phyloP scores from a whole-genome alignment of 2,797 vertebrate species.

The Danio tinwini region DNA sequence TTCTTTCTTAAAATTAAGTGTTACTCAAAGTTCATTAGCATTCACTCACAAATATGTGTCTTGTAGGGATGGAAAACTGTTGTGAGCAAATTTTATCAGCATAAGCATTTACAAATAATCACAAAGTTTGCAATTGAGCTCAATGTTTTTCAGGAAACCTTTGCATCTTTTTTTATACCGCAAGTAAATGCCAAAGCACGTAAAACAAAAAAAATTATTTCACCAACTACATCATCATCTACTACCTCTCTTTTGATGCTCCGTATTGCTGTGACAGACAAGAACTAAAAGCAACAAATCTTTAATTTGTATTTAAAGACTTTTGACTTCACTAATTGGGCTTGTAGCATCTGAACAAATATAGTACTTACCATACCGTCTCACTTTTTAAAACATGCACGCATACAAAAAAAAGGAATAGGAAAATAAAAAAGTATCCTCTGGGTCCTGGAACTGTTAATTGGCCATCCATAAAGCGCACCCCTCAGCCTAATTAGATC shows the following conservation, averaged over 20 bases:
- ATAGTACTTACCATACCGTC: background rate
- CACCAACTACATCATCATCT: no score
- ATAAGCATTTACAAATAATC: no score
- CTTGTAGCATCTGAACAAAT: slow-evolving; percentile 11
- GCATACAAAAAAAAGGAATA: background rate
- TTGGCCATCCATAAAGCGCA: slow-evolving; percentile 11
- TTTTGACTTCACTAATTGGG: background rate
- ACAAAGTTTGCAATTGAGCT: no score
- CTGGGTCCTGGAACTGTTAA: slow-evolving; percentile 20
- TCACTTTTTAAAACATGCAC: slow-evolving; percentile 8
- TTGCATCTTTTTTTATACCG: no score
- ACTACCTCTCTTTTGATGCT: no score
- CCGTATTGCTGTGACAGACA: background rate
- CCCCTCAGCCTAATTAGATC: slow-evolving; percentile 32
- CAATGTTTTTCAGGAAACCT: background rate
- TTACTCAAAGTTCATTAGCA: no score
- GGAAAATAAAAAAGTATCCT: background rate
- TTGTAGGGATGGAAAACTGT: background rate
- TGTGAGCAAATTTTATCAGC: no score
- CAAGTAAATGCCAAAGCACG: no score
- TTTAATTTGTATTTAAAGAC: background rate
- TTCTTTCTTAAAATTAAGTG: no score
- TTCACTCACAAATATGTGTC: background rate
- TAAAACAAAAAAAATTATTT: no score
- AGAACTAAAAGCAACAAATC: background rate